Conservation (phyloP, 2,888 invertebrate genomes). For the Eupithecia subumbrata region DNA sequence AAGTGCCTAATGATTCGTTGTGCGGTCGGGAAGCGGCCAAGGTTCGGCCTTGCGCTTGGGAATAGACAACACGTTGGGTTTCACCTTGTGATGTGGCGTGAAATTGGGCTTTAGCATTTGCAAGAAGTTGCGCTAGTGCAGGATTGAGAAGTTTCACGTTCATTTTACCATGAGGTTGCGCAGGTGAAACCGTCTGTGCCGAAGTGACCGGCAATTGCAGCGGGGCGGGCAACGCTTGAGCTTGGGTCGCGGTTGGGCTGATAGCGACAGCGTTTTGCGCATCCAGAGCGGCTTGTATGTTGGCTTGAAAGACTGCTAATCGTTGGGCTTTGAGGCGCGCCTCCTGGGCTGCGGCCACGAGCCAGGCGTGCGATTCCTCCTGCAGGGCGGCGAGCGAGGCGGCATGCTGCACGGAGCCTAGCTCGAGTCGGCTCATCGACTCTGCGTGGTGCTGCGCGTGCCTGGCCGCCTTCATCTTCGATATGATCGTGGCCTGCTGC, state of each 20-base stretch:
- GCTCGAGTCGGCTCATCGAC: conserved; percentile 7
- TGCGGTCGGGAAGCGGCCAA: conserved; percentile 6
- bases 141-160: conserved; percentile 19
- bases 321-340: conserved; percentile 5
- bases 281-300: background rate
- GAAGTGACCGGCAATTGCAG: conserved; percentile 9
- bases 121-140: conserved; percentile 21
- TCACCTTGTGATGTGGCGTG: conserved; percentile 11
- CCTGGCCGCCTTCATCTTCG: conserved; percentile 16
- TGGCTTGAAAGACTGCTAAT: conserved; percentile 2
- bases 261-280: background rate
- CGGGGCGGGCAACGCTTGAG: background rate
- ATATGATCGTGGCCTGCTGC: background rate
- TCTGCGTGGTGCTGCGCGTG: conserved; percentile 30
- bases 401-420: conserved; percentile 16
- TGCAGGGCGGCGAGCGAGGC: conserved; percentile 25
- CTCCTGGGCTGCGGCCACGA: conserved; percentile 15
- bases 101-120: conserved; percentile 17
- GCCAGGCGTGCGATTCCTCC: conserved; percentile 25
- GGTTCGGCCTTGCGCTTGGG: conserved; percentile 11
- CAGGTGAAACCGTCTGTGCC: conserved; percentile 11
- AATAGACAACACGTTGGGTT: conserved; percentile 4
- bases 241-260: background rate
- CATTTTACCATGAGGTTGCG: conserved; percentile 17
- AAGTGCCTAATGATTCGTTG: background rate